Base-by-base conservation (phyloP, 1,140 invertebrate species). In the Ceratina australensis region DNA sequence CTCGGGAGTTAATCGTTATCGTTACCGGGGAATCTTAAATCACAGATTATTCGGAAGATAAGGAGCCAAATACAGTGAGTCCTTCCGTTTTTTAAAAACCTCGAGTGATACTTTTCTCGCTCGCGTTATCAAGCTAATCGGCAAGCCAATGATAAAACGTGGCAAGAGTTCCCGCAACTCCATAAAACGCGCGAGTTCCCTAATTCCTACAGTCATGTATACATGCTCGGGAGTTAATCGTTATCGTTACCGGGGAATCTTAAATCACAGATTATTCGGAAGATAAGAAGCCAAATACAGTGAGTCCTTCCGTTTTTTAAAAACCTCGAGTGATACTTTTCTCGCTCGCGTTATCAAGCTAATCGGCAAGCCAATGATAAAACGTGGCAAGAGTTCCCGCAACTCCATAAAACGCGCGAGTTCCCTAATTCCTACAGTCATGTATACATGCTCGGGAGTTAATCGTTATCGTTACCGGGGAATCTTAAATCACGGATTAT, bases 31-130 rank as follows among this genome's bases (percentile, higher is more conserved):
- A 63, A 60, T 75, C 63, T 72, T 76, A 76, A 74, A 82, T 81
- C 77, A 61, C 75, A 49, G 61, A 74, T 83, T 79, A 83, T 79
- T 67, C 82, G 72, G 65, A 56, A 82, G 80, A 82, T 83, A 83
- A 79, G 76, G 76, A 75, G 72, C 64, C 66, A 75, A 60, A 75
- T 72, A 73, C 72, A 73, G 78, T 76, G 78, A 81, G 85, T 78
- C 83, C 79, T 79, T 60, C 47, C 69, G 75, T 33, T 68, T 28
- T n/a, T 16, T 22, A 20, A 18, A 47, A 52, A 52, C 5, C 5
- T 15, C 8, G 12, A 13, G 5, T 42, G 15, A 64, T 2, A 22
- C 15, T 33, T 18, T 22, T 22, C 24, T 18, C 16, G 0, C n/a
- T n/a, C 15, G 12, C 24, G 18, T 42, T 16, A 22, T 42, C 26